These are phyloP conservation scores for Dissostichus mawsoni DNA, from an alignment of 2,113 vertebrate species.

Conservation along the genomic window DNA sequence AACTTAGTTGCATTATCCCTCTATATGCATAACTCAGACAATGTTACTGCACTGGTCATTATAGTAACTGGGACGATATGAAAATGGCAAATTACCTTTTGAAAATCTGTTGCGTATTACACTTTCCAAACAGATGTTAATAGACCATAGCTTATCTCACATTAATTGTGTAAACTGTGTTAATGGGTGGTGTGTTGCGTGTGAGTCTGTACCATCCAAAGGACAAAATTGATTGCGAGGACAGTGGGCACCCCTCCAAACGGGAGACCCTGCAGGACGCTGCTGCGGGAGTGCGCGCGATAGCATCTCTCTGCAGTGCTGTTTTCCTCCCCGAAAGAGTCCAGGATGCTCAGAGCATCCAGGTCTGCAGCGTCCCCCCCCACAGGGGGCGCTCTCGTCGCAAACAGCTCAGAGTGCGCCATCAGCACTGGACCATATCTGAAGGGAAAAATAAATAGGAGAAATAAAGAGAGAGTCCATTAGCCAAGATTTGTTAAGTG, in stretches of 20 bases:
- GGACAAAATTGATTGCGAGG: conserved; percentile 88
- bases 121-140: not conserved
- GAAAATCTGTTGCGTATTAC: not conserved
- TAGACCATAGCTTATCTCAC: not conserved
- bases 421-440: conserved; percentile 74
- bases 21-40: not conserved
- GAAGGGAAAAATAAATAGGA: conserved; percentile 23
- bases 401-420: conserved; percentile 71
- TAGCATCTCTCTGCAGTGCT: conserved; percentile 87
- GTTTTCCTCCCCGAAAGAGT: conserved; percentile 75
- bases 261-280: conserved; percentile 92
- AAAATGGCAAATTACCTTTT: too few relatives aligned
- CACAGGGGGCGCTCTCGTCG: conserved; percentile 56
- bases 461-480: not conserved
- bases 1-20: not conserved
- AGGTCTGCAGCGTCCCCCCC: conserved; percentile 57
- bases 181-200: not conserved
- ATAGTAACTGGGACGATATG: not conserved
- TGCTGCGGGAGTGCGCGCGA: conserved; percentile 86
- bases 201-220: conserved; percentile 90
- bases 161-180: not conserved
- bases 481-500: not conserved
- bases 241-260: conserved; percentile 95
- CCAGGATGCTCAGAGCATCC: conserved; percentile 73
- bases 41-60: not conserved